Base-by-base conservation (phyloP, 2,113 vertebrate genomes). In the Cromileptes altivelis region DNA sequence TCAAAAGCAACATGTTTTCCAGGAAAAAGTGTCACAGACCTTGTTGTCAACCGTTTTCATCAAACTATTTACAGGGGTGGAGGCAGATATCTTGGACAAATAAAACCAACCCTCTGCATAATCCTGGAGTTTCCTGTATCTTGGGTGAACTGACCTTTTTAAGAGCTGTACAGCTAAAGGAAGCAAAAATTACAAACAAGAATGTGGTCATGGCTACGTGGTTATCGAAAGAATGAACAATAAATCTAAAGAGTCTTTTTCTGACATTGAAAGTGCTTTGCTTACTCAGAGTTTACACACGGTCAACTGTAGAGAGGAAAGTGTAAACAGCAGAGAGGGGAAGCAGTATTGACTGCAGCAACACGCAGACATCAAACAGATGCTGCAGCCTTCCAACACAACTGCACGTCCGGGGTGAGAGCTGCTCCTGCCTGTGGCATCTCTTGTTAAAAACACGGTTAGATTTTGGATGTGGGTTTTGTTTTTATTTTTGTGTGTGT, bases 291-390 rank as follows among this genome's bases (percentile, higher is more conserved):
- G 60, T 40, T 37, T 2, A 21, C 33, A 25, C 68, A 4, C 17
- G 52, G 58, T 55, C 27, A 78, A 50, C 30, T 11, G 30, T 8
- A 53, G 50, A 19, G 3, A 70, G 65, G 40, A 49, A 70, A 40
- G 56, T 25, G 57, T 25, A 10, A 19, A 40, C 12, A 53, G 25
- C n/a, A 42, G 56, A 56, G 47, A 56, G 33, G 11, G 21, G 18
- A 11, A 62, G 58, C 15, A 15, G 25, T 37, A 70, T 40, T 37
- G 58, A 77, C 60, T 72, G 11, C 42, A 49, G 37, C 45, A 77
- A 40, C 78, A 69, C 21, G 21, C 40, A 13, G 70, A 58, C 50
- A 75, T 60, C 70, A 75, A 75, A 70, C 70, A 47, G 75, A 60
- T 19, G 61, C 53, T 60, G n/a, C 63, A 33, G 64, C 52, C 64